Percentiles rank a stretch among this genome's conserved stretches.
Evolutionary conservation across 1,140 invertebrate species (phyloP).

Genomic region (Temnothorax longispinosus): DNA sequence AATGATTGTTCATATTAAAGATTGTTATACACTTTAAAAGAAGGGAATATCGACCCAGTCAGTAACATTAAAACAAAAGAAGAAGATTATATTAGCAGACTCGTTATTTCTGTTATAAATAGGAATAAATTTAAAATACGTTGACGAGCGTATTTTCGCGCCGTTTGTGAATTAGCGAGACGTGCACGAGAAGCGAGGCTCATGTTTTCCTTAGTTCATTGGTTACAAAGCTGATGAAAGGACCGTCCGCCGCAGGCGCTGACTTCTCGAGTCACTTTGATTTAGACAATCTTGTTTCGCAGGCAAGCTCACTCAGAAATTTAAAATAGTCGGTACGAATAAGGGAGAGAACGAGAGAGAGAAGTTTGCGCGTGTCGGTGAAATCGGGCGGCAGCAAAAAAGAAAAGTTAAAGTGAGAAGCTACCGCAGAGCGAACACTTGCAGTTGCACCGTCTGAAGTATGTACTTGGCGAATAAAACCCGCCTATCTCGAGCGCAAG

Average conservation of each 20-base stretch:
- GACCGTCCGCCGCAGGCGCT: conserved; percentile 8
- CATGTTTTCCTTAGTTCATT: conserved; percentile 25
- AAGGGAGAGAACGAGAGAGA: not conserved
- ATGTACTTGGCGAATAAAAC: conserved; percentile 10
- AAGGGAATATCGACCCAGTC: not conserved
- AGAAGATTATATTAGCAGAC: not conserved
- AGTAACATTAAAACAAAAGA: not conserved
- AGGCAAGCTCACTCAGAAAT: conserved; percentile 50
- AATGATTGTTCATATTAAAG: not conserved
- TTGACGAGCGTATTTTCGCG: conserved; percentile 12
- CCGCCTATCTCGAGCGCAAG: conserved; percentile 4
- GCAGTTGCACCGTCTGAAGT: conserved; percentile 34
- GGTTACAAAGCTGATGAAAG: conserved; percentile 42
- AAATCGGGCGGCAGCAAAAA: conserved; percentile 29
- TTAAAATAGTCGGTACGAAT: conserved; percentile 31
- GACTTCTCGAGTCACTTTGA: conserved; percentile 59
- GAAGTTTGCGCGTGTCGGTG: not conserved
- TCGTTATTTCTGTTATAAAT: conserved; percentile 29
- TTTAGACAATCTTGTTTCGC: conserved; percentile 50
- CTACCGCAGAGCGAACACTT: conserved; percentile 4
- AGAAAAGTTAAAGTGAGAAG: conserved; percentile 19
- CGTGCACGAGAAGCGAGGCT: not conserved
- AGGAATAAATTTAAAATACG: not conserved
- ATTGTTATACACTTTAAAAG: not conserved
- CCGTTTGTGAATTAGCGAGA: conserved; percentile 30